Conservation (phyloP, 2,888 invertebrate genomes). For the Sipha maydis region DNA sequence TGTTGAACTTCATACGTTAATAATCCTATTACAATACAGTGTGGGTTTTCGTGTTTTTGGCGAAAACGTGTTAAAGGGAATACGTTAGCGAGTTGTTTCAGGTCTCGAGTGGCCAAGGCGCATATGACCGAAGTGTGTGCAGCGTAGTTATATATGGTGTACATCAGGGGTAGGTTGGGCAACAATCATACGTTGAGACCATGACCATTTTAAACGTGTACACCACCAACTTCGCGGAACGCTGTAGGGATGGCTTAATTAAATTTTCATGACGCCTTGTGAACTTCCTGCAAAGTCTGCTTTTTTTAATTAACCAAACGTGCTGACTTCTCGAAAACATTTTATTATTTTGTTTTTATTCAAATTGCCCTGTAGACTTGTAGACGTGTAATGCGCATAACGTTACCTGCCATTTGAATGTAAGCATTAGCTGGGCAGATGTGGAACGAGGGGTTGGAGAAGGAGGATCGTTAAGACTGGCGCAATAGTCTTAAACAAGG, state of each 20-base stretch:
- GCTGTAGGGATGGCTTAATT: constrained; percentile 40
- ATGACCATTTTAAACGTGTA: constrained; percentile 37
- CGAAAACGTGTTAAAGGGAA: constrained; percentile 12
- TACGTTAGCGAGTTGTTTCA: constrained; percentile 38
- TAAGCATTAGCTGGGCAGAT: too few species aligned
- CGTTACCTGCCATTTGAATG: neutral
- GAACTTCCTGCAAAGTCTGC: constrained; percentile 22
- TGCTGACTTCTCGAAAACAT: constrained; percentile 38
- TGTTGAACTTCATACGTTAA: too few species aligned
- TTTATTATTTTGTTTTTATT: constrained; percentile 54
- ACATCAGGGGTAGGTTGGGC: too few species aligned
- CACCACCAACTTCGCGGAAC: constrained; percentile 1
- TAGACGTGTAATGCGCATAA: neutral
- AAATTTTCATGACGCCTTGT: constrained; percentile 46
- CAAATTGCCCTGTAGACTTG: neutral
- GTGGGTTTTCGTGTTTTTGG: constrained; percentile 17
- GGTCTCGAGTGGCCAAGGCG: constrained; percentile 47
- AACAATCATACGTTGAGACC: neutral
- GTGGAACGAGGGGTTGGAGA: neutral
- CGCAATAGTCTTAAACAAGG: neutral
- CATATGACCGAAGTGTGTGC: neutral
- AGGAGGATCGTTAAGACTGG: neutral
- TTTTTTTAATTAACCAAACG: constrained; percentile 60
- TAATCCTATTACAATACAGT: neutral
- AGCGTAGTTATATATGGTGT: too few species aligned